Evolutionary conservation across 2,113 vertebrate species (phyloP), one percentile per base, ranked within the genome.

Genomic region (Microcebus ravelobensis): DNA sequence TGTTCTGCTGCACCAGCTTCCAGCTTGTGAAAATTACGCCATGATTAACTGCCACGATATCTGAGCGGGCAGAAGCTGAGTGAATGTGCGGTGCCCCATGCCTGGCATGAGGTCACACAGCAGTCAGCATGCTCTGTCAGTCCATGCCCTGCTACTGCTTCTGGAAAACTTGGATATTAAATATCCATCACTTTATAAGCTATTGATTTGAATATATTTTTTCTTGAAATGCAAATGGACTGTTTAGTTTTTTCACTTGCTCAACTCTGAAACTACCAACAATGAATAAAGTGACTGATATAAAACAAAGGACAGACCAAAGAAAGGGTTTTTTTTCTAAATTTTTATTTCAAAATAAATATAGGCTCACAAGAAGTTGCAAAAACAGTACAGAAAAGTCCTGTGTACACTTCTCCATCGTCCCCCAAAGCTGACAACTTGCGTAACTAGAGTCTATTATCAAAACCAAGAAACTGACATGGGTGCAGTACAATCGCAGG

Each of bases 281-380:
- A 29, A 76, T n/a, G 39, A 76, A 73, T 36, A 81, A 81, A 18
- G 14, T 57, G 31, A 71, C 23, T 13, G 9, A 29, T n/a, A n/a
- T 5, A 31, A 36, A 11, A 55, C 34, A 57, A 45, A 86, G 59
- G 79, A 73, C 4, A 61, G 48, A 61, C 20, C 6, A 73, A 65
- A 67, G 50, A n/a, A 90, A 68, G 92, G 6, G 5, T 59, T 39
- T 29, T 23, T 25, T 87, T 18, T 20, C 15, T 39, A 50, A 39
- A 39, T 68, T 82, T 18, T 80, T 50, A 42, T 71, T 94, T 48
- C 27, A 63, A 92, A 59, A 34, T 91, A 89, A 89, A 8, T 27
- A 81, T 25, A 36, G 71, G 31, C 14, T 68, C 65, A 23, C 8
- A 80, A 73, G 21, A 65, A 57, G 61, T 48, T 87, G 12, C 25